Percentiles rank a stretch among this genome's conserved stretches.
phyloP scores from a whole-genome alignment of 2,888 invertebrate genomes.

The Troilus luridus region DNA sequence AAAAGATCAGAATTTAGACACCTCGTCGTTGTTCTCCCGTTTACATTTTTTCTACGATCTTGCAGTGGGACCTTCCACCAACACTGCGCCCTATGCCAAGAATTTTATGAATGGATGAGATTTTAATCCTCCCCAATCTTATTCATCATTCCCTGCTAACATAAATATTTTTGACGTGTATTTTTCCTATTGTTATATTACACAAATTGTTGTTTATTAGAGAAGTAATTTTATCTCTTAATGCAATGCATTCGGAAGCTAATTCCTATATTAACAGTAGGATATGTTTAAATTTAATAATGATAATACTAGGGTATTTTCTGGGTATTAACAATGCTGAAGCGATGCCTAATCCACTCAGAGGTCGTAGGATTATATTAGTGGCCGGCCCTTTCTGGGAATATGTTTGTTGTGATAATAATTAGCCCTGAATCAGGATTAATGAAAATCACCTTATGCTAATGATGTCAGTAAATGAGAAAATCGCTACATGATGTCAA shows the following conservation, averaged over 20 bases:
- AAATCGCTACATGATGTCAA: neutral
- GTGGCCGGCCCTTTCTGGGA: neutral
- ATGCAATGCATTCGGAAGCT: neutral
- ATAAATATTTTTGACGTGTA: too few species aligned
- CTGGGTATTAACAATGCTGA: neutral
- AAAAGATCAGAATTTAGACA: too few species aligned
- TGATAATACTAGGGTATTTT: neutral
- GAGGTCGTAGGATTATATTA: neutral
- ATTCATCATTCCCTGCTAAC: too few species aligned
- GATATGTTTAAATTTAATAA: conserved; percentile 9
- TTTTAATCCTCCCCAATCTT: too few species aligned
- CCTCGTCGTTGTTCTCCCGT: too few species aligned
- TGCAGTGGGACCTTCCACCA: too few species aligned
- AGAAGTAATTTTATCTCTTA: neutral
- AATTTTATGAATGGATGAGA: too few species aligned
- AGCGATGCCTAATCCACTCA: neutral
- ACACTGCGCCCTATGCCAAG: too few species aligned
- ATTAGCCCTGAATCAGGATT: conserved; percentile 1
- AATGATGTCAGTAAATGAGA: conserved; percentile 9
- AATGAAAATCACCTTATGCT: conserved; percentile 30
- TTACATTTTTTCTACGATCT: too few species aligned
- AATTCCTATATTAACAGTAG: neutral
- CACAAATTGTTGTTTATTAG: too few species aligned
- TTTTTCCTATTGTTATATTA: too few species aligned
- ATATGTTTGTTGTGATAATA: conserved; percentile 13